These are phyloP conservation scores for Agrochola macilenta DNA, from an alignment of 2,888 invertebrate species.

Conservation along the genomic window DNA sequence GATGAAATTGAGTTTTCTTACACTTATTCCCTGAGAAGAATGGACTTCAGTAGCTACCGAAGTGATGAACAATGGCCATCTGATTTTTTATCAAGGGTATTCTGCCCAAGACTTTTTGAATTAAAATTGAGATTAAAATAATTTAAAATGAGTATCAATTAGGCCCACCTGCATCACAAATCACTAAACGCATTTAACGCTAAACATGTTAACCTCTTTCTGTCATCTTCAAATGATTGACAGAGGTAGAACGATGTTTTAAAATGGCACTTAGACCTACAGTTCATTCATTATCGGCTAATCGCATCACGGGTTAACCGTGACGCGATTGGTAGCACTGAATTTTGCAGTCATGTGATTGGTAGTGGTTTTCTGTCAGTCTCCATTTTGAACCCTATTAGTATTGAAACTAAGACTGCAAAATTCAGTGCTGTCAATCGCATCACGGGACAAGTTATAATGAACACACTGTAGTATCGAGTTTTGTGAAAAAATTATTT, in stretches of 20 bases:
- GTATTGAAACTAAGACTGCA: no score
- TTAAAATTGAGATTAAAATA: neutral
- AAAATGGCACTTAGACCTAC: neutral
- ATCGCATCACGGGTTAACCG: no score
- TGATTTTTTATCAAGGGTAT: constrained; percentile 13
- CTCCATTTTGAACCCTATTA: no score
- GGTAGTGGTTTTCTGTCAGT: no score
- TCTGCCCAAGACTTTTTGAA: constrained; percentile 25
- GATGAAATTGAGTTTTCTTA: neutral
- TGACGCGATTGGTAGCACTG: no score
- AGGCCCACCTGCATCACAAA: no score
- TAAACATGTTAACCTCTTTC: neutral
- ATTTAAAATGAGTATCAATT: neutral
- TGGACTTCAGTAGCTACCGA: constrained; percentile 30
- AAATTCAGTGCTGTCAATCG: no score
- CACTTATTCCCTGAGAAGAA: constrained; percentile 13
- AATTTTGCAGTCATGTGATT: no score
- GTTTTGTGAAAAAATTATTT: neutral
- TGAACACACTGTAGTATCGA: neutral
- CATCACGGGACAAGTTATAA: no score
- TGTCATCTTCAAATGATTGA: neutral
- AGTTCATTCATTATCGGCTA: neutral
- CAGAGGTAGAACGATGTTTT: neutral
- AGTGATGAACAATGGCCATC: constrained; percentile 16
- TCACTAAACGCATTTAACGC: neutral